Base-by-base conservation (phyloP, 2,797 vertebrate species). In the Rhinoraja longicauda region DNA sequence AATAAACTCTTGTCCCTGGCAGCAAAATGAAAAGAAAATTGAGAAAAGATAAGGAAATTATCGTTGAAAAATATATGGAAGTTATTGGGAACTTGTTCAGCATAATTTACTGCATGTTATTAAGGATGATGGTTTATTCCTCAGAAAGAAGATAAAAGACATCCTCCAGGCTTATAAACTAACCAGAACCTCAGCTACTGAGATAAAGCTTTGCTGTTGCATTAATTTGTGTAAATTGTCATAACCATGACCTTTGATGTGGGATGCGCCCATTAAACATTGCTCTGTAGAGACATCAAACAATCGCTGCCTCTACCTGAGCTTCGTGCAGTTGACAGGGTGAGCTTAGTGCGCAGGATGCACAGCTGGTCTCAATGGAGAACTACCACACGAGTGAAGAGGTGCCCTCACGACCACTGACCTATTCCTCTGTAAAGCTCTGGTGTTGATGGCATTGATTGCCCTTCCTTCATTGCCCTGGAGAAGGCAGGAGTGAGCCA, bases 1-100 rank as follows among this genome's bases (percentile, higher is more conserved):
- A 97, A 96, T 93, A 97, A 97, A 96, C 97, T 96, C 86, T 97
- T 97, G 94, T 98, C 97, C 97, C 98, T 97, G 97, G 97, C 93
- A 95, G 94, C 62, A 94, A 94, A 95, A 95, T 95, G 96, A 94
- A 94, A 94, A 93, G 93, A 95, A 93, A 94, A 96, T 93, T 29
- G 24, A 10, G n/a, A 92, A 88, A 93, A 93, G 10, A 26, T 62
- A 62, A 81, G 90, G 67, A 21, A 70, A 70, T 13, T 53, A 62
- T n/a, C 57, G 10, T 64, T 64, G 29, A 90, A 36, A 67, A 57
- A 79, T 93, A 76, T n/a, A 77, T n/a, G 26, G 29, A n/a, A 19
- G 24, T 62, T 32, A 62, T n/a, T 26, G 39, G 13, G 57, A 62
- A 86, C 36, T 19, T 67, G 64, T 15, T 79, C 13, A 84, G 3